phyloP scores from a whole-genome alignment of 2,888 invertebrate species.

The Acholoe squamosa region DNA sequence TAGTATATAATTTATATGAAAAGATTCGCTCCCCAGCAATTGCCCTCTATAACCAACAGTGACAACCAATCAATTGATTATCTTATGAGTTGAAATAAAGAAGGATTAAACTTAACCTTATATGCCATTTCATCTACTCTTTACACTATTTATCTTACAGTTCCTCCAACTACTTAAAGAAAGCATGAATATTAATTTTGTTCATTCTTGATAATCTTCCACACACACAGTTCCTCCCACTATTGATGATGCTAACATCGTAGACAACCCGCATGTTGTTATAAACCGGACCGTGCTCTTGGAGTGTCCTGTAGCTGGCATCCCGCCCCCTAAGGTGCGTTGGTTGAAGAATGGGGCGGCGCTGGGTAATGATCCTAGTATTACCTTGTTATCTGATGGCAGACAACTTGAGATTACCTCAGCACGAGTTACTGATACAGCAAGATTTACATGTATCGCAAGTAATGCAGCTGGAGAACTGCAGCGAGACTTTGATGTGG shows the following conservation, averaged over 20 bases:
- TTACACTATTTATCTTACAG: background rate
- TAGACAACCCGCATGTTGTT: conserved; percentile 79
- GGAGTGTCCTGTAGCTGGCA: conserved; percentile 83
- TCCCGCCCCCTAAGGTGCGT: conserved; percentile 82
- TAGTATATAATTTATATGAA: no score
- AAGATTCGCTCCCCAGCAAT: no score
- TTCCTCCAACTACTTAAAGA: background rate
- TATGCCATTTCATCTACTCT: background rate
- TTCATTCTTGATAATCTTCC: background rate
- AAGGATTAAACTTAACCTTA: no score
- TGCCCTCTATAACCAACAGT: no score
- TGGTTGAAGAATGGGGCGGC: conserved; percentile 70
- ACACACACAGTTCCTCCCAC: conserved; percentile 80
- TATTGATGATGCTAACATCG: conserved; percentile 81
- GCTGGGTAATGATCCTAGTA: conserved; percentile 77
- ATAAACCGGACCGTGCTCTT: conserved; percentile 80
- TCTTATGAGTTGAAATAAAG: no score
- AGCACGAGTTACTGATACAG: conserved; percentile 81
- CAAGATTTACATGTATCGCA: conserved; percentile 84
- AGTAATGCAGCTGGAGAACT: conserved; percentile 84
- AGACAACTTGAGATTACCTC: conserved; percentile 75
- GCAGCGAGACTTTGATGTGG: conserved; percentile 78
- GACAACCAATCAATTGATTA: no score
- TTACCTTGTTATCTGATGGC: conserved; percentile 70
- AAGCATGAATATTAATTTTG: no score